Evolutionary conservation across 2,797 vertebrate genomes (phyloP), one percentile per base, ranked within the genome.

Genomic region (Thaleichthys pacificus): DNA sequence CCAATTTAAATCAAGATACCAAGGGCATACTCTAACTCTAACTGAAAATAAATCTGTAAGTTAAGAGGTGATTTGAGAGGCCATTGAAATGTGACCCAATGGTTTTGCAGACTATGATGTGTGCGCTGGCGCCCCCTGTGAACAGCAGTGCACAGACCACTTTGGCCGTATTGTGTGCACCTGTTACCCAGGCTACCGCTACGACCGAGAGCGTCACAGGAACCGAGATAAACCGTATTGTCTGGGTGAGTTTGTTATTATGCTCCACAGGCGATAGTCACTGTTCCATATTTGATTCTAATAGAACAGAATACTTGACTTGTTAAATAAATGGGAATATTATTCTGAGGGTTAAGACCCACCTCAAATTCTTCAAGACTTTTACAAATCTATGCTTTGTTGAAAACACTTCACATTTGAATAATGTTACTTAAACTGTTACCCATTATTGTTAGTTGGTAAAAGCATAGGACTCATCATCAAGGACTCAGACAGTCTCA

Each of bases 111-210:
- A 62, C 28, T 62, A 8, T 32, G 97, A 99, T 7, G 96, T 99
- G 65, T 99, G 97, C 17, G 87, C 96, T 0, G 95, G 93, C 67
- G 96, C 97, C 63, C 97, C 97, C 47, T 99, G 97, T 0, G 97
- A 99, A 82, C 97, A 99, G 80, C 97, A 99, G 85, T 99, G 97
- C 75, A 99, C 97, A 0, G 97, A 99, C 74, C 96, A 98, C 84
- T 99, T 99, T 3, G 97, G 97, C 7, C 92, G 96, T 0, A 96
- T 99, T 49, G 88, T 98, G 19, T 99, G 97, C 82, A 99, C 97
- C 1, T 99, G 97, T 86, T 99, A 99, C 66, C 88, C 92, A 0
- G 97, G 97, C 3, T 99, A 95, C 84, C 95, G 94, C n/a, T 99
- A 98, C 0, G 95, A 99, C 80, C 93, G 97, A 0, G 96, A 98